Evolutionary conservation across 1,140 invertebrate genomes (phyloP).

Genomic region (Homarus americanus): DNA sequence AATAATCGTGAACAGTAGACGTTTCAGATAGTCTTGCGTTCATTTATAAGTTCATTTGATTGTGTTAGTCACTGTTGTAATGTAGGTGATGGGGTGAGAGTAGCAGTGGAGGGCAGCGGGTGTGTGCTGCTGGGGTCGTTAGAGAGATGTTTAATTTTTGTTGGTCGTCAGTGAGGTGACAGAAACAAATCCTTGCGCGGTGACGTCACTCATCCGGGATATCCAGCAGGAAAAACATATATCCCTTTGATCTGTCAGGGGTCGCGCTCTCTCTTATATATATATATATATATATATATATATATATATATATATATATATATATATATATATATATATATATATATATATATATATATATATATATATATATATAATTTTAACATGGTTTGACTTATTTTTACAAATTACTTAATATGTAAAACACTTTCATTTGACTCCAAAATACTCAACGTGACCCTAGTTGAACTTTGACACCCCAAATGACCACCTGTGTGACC

Average conservation of each 20-base stretch:
- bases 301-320: conserved; percentile 36
- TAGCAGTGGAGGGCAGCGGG: too few species aligned
- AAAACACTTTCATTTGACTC: too few species aligned
- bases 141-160: conserved; percentile 4
- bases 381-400: too few species aligned
- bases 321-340: conserved; percentile 37
- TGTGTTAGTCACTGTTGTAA: too few species aligned
- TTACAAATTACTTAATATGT: too few species aligned
- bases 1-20: too few species aligned
- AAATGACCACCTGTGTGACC: too few species aligned
- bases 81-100: too few species aligned
- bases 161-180: conserved; percentile 10
- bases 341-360: conserved; percentile 33
- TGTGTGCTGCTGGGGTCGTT: not conserved
- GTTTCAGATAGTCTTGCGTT: too few species aligned
- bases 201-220: conserved; percentile 33
- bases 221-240: conserved; percentile 13
- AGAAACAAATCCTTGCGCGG: conserved; percentile 15
- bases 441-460: too few species aligned
- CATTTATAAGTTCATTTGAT: too few species aligned
- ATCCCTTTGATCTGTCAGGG: conserved; percentile 25
- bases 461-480: too few species aligned
- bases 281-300: conserved; percentile 42
- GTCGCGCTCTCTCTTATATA: conserved; percentile 1
- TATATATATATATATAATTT: not conserved